Percentiles rank a stretch among this genome's conserved stretches.
phyloP scores from a whole-genome alignment of 2,113 vertebrate species.

The Syngnathus typhle region DNA sequence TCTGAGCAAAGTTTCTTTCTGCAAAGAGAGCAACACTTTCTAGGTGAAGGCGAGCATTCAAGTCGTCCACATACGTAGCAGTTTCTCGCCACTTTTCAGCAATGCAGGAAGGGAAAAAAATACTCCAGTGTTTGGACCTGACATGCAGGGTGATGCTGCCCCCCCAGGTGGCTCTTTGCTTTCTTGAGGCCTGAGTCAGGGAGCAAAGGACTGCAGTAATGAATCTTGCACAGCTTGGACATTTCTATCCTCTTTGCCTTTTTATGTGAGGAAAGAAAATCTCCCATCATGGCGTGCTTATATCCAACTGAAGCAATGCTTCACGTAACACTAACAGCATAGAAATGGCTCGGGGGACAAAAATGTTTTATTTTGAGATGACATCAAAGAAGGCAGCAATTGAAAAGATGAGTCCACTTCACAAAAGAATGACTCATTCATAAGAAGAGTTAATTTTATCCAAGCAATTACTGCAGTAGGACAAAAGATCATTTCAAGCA shows the following conservation, averaged over 20 bases:
- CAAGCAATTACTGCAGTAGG: neutral
- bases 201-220: conserved; percentile 29
- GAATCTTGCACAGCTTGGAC: conserved; percentile 27
- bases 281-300: conserved; percentile 9
- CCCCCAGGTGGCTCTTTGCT: conserved; percentile 25
- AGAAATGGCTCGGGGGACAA: neutral
- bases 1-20: no score
- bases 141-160: conserved; percentile 11
- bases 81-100: conserved; percentile 2
- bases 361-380: neutral
- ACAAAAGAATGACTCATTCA: neutral
- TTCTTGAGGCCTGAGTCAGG: conserved; percentile 23
- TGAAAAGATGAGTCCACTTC: neutral
- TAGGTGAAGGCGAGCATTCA: neutral
- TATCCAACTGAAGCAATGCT: conserved; percentile 28
- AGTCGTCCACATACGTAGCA: conserved; percentile 1
- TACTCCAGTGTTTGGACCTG: conserved; percentile 19
- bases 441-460: neutral
- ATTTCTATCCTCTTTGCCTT: conserved; percentile 25
- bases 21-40: neutral
- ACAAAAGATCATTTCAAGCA: neutral
- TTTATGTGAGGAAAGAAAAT: conserved; percentile 35
- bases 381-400: neutral
- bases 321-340: conserved; percentile 4
- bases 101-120: conserved; percentile 1